A percentile compares a stretch with the other conserved stretches of the same genome.
Evolutionary conservation across 2,113 vertebrate species (phyloP).

Genomic region (Austrofundulus limnaeus): DNA sequence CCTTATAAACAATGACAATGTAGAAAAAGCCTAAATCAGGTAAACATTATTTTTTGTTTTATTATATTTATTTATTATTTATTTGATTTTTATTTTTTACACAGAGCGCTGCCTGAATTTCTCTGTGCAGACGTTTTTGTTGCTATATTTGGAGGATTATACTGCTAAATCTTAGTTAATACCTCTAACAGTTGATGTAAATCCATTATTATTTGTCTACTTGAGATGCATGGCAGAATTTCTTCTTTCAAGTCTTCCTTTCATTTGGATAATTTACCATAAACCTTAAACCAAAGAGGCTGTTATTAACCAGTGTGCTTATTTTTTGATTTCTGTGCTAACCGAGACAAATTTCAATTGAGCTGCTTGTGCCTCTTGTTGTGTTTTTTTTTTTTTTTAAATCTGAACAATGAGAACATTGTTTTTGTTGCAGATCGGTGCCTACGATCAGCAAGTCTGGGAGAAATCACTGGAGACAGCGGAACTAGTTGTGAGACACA

Average conservation of each 20-base stretch:
- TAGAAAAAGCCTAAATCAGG: no score
- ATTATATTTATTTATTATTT: no score
- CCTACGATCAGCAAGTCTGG: constrained; percentile 98
- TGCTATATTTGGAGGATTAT: background rate
- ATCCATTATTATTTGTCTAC: background rate
- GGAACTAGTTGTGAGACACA: constrained; percentile 87
- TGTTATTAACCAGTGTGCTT: background rate
- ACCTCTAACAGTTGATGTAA: background rate
- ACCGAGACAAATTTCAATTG: background rate
- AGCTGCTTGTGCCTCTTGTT: background rate
- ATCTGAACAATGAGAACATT: background rate
- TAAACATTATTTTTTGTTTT: no score
- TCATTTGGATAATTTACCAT: background rate
- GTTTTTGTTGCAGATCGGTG: constrained; percentile 86
- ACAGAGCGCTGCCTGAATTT: no score
- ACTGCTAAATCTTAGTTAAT: background rate
- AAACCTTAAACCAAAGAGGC: background rate
- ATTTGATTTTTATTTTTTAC: no score
- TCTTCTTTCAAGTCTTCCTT: no score
- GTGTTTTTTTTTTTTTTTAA: background rate
- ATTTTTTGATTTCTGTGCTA: background rate
- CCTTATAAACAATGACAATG: no score
- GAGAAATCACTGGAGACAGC: constrained; percentile 94
- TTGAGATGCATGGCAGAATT: background rate
- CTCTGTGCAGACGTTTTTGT: background rate